phyloP scores from a whole-genome alignment of 2,888 invertebrate species.

The Cantharis nigra region DNA sequence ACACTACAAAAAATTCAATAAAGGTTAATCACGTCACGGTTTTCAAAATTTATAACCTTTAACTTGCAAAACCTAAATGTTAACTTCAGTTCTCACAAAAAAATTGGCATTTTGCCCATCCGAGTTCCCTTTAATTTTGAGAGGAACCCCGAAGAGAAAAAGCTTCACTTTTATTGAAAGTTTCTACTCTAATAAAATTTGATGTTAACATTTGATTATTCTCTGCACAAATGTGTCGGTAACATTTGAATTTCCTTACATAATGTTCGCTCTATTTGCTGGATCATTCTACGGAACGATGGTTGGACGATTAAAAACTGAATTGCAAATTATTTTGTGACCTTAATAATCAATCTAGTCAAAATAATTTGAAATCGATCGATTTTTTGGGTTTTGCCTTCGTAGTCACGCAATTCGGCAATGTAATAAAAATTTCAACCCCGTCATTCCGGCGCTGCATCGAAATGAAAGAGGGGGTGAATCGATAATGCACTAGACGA shows the following conservation, averaged over 20 bases:
- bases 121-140: background rate
- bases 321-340: constrained; percentile 2
- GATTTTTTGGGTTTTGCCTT: background rate
- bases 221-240: background rate
- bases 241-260: background rate
- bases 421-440: background rate
- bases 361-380: background rate
- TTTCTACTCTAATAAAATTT: background rate
- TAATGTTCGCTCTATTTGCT: constrained; percentile 13
- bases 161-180: background rate
- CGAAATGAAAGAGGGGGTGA: constrained; percentile 1
- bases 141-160: background rate
- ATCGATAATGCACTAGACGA: constrained; percentile 16
- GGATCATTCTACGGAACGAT: constrained; percentile 8
- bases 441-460: constrained; percentile 9
- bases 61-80: background rate
- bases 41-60: background rate
- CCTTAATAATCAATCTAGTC: constrained; percentile 3
- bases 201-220: background rate
- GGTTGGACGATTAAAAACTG: constrained; percentile 7
- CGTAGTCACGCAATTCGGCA: background rate
- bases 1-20: background rate
- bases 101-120: background rate
- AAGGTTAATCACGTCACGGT: background rate
- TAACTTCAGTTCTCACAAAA: background rate